These are phyloP conservation scores for Tetragonula carbonaria DNA, from an alignment of 2,888 invertebrate genomes.

Conservation along the genomic window DNA sequence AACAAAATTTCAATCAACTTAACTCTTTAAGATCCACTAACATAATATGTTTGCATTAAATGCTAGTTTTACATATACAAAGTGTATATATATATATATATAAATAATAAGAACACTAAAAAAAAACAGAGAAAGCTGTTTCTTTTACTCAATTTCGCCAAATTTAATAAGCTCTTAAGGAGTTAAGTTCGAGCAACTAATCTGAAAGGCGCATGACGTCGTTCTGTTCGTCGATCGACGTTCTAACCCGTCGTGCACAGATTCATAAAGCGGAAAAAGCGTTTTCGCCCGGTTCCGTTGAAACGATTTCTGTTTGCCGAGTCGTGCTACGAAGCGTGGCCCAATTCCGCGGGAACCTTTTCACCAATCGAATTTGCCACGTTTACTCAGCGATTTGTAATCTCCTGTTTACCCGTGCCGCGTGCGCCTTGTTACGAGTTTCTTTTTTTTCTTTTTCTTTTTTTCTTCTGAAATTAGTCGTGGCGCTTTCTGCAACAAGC, in stretches of 20 bases:
- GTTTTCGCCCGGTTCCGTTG: conserved; percentile 8
- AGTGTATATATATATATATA: too few relatives aligned
- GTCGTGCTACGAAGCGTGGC: conserved; percentile 29
- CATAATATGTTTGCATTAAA: too few relatives aligned
- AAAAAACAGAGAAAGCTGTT: too few relatives aligned
- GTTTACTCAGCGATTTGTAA: conserved; percentile 55
- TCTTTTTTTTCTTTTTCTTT: background rate
- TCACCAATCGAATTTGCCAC: conserved; percentile 50
- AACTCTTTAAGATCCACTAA: too few relatives aligned
- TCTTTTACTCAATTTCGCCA: background rate
- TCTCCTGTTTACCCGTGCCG: conserved; percentile 46
- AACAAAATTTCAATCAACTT: too few relatives aligned
- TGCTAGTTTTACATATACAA: too few relatives aligned
- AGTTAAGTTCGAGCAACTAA: background rate
- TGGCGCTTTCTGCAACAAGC: background rate
- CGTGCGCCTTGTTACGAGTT: conserved; percentile 30
- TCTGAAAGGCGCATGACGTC: background rate
- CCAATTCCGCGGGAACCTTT: conserved; percentile 45
- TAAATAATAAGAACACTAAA: too few relatives aligned
- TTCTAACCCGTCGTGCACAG: conserved; percentile 8
- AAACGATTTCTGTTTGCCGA: conserved; percentile 49
- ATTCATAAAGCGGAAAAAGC: conserved; percentile 35
- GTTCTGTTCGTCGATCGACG: conserved; percentile 4
- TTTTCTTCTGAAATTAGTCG: conserved; percentile 27
- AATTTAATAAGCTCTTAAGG: background rate